Evolutionary conservation across 2,888 invertebrate genomes (phyloP), one percentile per base, ranked within the genome.

Genomic region (Xylophagus ater): DNA sequence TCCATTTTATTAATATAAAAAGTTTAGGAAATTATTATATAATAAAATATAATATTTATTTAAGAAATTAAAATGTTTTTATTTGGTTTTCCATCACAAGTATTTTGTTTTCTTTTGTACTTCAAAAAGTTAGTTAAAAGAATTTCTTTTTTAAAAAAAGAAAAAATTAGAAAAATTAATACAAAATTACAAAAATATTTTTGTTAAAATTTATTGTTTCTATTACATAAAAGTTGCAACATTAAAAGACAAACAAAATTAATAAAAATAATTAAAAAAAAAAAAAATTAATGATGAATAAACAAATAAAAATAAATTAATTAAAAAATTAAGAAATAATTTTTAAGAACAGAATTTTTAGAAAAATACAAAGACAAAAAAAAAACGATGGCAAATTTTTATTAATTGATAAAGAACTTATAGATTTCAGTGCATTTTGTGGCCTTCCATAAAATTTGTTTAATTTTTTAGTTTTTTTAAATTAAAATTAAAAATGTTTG

Each of bases 201-300:
- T 40, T 25, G 24, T 32, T 41, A 32, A 33, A 35, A 33, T 26
- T 43, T 40, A 47, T 49, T 44, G 39, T 47, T 50, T 52, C 52
- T 52, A 51, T 40, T 45, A 43, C 45, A 44, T 54, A 60, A 56
- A 58, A 62, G 63, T 61, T 61, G 61, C 61, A 61, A 61, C 63
- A 61, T 61, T 62, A 60, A n/a, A 62, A 62, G 62, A 62, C 63
- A 62, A 60, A 58, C 28, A 31, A 35, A 25, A 35, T 31, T 34
- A 26, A 34, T 12, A 40, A 35, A 21, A 40, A 31, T 25, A 29
- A 26, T 32, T 35, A 30, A 26, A 9, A 26, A 26, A 26, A 23
- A 23, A 23, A 23, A 8, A 8, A 10, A 8, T 23, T 23, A 8
- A 33, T 23, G 19, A 40, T 34, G 34, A 34, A 34, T 23, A 23